phyloP scores from a whole-genome alignment of 2,797 vertebrate genomes.

The Danio aesculapii region DNA sequence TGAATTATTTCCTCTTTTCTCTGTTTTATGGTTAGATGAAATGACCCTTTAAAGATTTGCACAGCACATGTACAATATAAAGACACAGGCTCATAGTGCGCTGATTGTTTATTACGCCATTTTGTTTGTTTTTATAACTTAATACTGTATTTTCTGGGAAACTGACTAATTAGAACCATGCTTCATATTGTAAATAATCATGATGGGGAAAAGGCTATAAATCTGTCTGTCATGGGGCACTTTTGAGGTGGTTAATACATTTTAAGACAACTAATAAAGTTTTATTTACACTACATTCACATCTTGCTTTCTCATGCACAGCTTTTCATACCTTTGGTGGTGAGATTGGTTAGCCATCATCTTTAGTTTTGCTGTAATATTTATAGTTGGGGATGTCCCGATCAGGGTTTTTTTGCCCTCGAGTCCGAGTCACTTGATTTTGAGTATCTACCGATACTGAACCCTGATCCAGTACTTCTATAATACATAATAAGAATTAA shows the following conservation, averaged over 20 bases:
- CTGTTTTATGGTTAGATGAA: conserved; percentile 64
- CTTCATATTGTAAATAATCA: conserved; percentile 85
- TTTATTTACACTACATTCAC: conserved; percentile 84
- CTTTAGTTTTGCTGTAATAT: background rate
- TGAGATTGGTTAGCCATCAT: background rate
- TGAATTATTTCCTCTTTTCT: conserved; percentile 76
- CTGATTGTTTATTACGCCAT: conserved; percentile 85
- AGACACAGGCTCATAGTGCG: conserved; percentile 80
- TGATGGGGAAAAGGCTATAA: conserved; percentile 63
- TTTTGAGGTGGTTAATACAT: conserved; percentile 83
- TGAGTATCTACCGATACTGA: too few species aligned
- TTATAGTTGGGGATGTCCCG: too few species aligned
- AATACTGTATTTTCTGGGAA: conserved; percentile 81
- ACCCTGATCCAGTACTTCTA: too few species aligned
- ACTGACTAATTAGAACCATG: conserved; percentile 70
- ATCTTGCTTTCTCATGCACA: background rate
- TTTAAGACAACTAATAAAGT: conserved; percentile 90
- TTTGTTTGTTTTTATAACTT: conserved; percentile 72
- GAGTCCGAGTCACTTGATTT: too few species aligned
- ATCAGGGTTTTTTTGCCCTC: too few species aligned
- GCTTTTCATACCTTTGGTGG: background rate
- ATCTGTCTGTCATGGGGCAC: conserved; percentile 81
- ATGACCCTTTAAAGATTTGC: conserved; percentile 74
- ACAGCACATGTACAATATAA: conserved; percentile 74
- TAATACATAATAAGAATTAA: too few species aligned